Conservation (phyloP, 2,888 invertebrate genomes). For the Lithophane semibrunnea region DNA sequence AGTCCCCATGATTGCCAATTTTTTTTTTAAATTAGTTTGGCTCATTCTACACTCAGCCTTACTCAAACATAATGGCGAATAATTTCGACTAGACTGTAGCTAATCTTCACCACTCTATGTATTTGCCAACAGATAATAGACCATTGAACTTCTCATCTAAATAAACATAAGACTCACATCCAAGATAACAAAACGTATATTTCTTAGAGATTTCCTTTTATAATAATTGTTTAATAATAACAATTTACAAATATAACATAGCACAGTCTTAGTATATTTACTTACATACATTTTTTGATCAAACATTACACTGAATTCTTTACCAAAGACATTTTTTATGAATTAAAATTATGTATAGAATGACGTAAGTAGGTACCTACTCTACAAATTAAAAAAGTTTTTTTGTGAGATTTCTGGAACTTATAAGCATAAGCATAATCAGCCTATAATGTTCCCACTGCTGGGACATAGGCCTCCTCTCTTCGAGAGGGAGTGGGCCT, state of each 20-base stretch:
- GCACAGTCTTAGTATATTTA: slow-evolving; percentile 46
- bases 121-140: slow-evolving; percentile 64
- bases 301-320: slow-evolving; percentile 15
- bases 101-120: slow-evolving; percentile 36
- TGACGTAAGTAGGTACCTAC: too few relatives aligned
- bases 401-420: too few relatives aligned
- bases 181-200: slow-evolving; percentile 60
- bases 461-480: too few relatives aligned
- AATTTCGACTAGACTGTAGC: slow-evolving; percentile 24
- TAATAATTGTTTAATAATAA: slow-evolving; percentile 28
- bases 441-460: too few relatives aligned
- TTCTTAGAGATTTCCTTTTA: slow-evolving; percentile 47
- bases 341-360: neutral
- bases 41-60: neutral
- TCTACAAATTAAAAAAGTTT: too few relatives aligned
- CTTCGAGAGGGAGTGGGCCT: too few relatives aligned
- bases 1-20: too few relatives aligned
- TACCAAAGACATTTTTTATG: neutral
- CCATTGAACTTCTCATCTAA: slow-evolving; percentile 65
- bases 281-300: slow-evolving; percentile 15
- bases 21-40: too few relatives aligned
- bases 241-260: slow-evolving; percentile 31
- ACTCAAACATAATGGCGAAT: slow-evolving; percentile 11
- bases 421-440: too few relatives aligned
- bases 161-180: slow-evolving; percentile 51